Evolutionary conservation across 1,140 invertebrate species (phyloP), one percentile per base, ranked within the genome.

Genomic region (Hetaerina americana): DNA sequence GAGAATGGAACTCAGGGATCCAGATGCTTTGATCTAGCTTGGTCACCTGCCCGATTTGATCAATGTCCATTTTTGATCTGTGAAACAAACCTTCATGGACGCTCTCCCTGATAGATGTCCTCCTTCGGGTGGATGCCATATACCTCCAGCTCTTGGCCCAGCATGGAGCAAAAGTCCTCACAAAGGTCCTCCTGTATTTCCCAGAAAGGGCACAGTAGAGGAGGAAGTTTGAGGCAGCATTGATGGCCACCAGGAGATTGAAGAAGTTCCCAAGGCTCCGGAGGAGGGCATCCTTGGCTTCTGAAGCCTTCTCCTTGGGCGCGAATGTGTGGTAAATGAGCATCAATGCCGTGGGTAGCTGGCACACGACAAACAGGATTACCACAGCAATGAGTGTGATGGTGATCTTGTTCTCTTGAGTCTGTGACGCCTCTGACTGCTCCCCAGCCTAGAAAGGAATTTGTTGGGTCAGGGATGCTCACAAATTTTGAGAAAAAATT

Each of bases 191-290:
- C 27, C 91, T 82, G 81, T 92, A 93, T 75, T 89, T 89, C 77
- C 89, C 88, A 74, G 89, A 90, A 75, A 93, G 85, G 26, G 88
- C 87, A 72, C 90, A 92, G 79, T 93, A 93, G 31, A 93, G 80
- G 68, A 93, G 82, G 80, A 93, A 92, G 81, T 92, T 92, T 1
- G 83, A 84, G 15, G 87, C 84, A 1, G 91, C 87, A 80, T 92
- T 92, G 31, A 92, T 80, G 28, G 87, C 85, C 6, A 88, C 82
- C 24, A 93, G 80, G 25, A 91, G 82, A 79, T 92, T 92, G 78
- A 86, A 89, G 26, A 92, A 85, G 80, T 92, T 92, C 8, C 88
- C 88, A 1, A 89, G 78, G 66, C 85, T 87, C 72, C 77, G 76
- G 0, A 85, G 77, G 0, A 87, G 74, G 73, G 80, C 76, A 18